Evolutionary conservation across 2,888 invertebrate genomes (phyloP), one percentile per base, ranked within the genome.

Genomic region (Tiliacea aurago): DNA sequence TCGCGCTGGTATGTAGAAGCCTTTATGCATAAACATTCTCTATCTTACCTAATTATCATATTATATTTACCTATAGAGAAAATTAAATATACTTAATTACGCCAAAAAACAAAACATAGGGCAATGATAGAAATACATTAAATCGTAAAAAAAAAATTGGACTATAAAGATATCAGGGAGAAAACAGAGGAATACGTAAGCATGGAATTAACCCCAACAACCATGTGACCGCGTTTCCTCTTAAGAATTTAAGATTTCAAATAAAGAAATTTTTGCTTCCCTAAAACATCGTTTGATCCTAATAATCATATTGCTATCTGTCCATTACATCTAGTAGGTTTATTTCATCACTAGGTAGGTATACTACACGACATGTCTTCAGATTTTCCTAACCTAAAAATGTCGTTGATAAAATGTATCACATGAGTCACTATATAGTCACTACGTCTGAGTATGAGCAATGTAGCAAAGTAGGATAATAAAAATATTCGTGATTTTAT

Each of bases 381-480:
- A 73, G 33, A 58, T 78, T 65, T 61, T 47, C 28, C 13, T 78
- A 61, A 73, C 74, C 70, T 74, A 59, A 72, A 70, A 82, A 63
- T 45, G 41, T 58, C 55, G 55, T 47, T 72, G 73, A 79, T 75
- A 65, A 81, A 68, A 58, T 61, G 37, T 62, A 58, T 59, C 13
- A 59, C 10, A 51, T 78, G 63, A 71, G 69, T 83, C 83, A 78
- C n/a, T n/a, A n/a, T n/a, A n/a, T n/a, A n/a, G n/a, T 67, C 61
- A 56, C 51, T 55, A 67, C 56, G 37, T 43, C 23, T 4, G 18
- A 47, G 37, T 61, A 69, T 82, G 61, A 78, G 78, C 71, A 71
- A 71, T 71, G 67, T 66, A 63, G 68, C 64, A 66, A 71, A 82
- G 47, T 59, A 59, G 65, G 23, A 41, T 70, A 68, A 75, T 78